Percentiles rank a stretch among this genome's conserved stretches.
These are phyloP conservation scores for Dasyurus viverrinus DNA, from an alignment of 2,113 vertebrate genomes.

Conservation along the genomic window DNA sequence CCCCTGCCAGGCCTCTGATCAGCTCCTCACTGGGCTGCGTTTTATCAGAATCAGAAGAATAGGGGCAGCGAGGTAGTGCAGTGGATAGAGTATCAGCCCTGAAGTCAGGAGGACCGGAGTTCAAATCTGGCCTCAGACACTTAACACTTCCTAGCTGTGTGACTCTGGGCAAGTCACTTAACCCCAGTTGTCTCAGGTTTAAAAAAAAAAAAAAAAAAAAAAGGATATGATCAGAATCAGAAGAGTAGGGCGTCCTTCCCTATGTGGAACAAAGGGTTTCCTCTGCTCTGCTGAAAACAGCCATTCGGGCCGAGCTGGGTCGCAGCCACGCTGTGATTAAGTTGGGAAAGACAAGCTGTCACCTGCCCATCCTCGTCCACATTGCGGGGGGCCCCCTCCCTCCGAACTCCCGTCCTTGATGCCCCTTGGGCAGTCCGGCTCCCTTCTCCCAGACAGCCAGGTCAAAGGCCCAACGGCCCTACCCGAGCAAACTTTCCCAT, in stretches of 20 bases:
- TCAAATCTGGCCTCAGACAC: too few relatives aligned
- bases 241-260: neutral
- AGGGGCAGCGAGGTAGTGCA: too few relatives aligned
- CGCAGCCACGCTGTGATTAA: neutral
- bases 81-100: too few relatives aligned
- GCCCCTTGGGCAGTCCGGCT: neutral
- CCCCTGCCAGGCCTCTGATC: neutral
- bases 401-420: neutral
- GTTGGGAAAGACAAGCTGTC: neutral
- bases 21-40: neutral
- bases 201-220: too few relatives aligned
- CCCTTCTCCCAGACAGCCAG: too few relatives aligned
- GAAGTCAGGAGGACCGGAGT: too few relatives aligned
- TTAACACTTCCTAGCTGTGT: too few relatives aligned
- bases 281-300: too few relatives aligned
- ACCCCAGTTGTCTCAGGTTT: too few relatives aligned
- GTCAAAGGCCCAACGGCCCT: neutral
- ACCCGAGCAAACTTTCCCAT: too few relatives aligned
- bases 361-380: neutral
- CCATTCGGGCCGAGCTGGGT: neutral
- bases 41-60: neutral
- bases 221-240: too few relatives aligned
- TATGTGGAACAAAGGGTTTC: neutral
- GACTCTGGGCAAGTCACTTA: too few relatives aligned
- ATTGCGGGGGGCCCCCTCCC: neutral